Base-by-base conservation (phyloP, 2,888 invertebrate species). In the Spialia ferax region DNA sequence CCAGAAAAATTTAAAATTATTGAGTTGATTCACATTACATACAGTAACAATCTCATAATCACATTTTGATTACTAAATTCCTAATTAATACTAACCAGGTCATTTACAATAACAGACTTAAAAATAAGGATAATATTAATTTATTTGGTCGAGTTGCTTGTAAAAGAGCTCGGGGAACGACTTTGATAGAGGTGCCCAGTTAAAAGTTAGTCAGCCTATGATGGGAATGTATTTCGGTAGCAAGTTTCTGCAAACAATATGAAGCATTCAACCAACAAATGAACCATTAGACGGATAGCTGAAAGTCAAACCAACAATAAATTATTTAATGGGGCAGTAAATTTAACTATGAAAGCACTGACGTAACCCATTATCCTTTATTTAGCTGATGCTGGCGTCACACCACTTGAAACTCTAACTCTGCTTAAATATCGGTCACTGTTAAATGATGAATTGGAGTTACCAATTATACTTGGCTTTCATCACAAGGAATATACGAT, bases 321-420 rank as follows among this genome's bases (percentile, higher is more conserved):
- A 61, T 35, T 61, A n/a, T 52, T 45, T 35, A 50, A 61, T 62
- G 23, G 32, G 26, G 18, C 54, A 54, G 54, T 63, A 42, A 57
- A 64, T 64, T 57, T 35, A 35, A 57, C 23, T 64, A 64, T 56
- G 72, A 71, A 71, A 70, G 70, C 57, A 55, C 5, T 72, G 70
- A 72, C 67, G 71, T 67, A 70, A 72, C 52, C 60, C 63, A 50
- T 57, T 57, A 64, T 64, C 42, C 64, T 57, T 64, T 57, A 64
- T 64, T 57, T 55, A 50, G 38, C 60, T 48, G 60, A 38, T 1
- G 32, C 15, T 64, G 56, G 57, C 57, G 57, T 64, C 56, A 57
- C 8, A 11, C 32, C 57, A 50, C 57, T 64, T 35, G 35, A 57
- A 63, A 63, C 63, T 13, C 54, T 64, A 64, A 56, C 56, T 48